phyloP scores from a whole-genome alignment of 2,888 invertebrate species.

The Lampropteryx suffumata region DNA sequence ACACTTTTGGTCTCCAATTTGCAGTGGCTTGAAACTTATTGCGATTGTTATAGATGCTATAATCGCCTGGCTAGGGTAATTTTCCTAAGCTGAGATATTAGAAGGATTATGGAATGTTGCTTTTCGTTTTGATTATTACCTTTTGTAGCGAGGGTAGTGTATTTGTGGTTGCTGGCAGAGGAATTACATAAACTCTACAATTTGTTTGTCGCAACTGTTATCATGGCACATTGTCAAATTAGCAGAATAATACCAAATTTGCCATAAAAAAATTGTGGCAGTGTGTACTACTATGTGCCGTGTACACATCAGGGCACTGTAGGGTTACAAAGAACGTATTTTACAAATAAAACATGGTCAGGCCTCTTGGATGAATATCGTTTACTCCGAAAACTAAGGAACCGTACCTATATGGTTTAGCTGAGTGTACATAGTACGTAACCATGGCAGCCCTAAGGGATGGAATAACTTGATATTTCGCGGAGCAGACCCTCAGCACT shows the following conservation, averaged over 20 bases:
- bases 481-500: constrained; percentile 25
- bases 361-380: too few species aligned
- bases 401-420: too few species aligned
- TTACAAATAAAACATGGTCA: too few species aligned
- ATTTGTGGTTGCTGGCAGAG: constrained; percentile 12
- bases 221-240: neutral
- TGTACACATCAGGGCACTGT: neutral
- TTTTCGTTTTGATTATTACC: constrained; percentile 54
- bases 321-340: too few species aligned
- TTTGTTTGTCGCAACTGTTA: neutral
- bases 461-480: constrained; percentile 34
- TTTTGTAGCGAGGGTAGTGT: constrained; percentile 21
- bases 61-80: constrained; percentile 43
- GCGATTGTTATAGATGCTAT: constrained; percentile 43
- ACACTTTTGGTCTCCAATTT: constrained; percentile 49
- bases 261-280: neutral
- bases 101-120: constrained; percentile 62
- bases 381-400: too few species aligned
- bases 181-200: constrained; percentile 2
- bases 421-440: neutral
- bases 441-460: constrained; percentile 24
- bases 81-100: constrained; percentile 57
- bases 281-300: neutral
- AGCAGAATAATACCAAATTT: too few species aligned
- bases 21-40: constrained; percentile 46